phyloP scores from a whole-genome alignment of 2,797 vertebrate species.

The Todus mexicanus region DNA sequence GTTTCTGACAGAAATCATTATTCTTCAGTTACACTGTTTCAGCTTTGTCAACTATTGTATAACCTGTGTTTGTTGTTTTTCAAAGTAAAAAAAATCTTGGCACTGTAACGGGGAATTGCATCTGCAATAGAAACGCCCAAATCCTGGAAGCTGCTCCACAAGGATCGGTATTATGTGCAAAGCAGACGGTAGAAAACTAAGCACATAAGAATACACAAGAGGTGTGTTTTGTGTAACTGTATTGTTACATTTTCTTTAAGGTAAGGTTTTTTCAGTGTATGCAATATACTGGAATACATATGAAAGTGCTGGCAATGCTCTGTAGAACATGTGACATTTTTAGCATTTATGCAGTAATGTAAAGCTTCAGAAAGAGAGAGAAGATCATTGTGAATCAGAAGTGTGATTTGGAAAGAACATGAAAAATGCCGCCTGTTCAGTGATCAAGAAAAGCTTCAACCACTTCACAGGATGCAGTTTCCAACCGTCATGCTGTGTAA shows the following conservation, averaged over 20 bases:
- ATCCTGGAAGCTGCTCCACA: conserved; percentile 7
- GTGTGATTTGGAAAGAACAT: neutral
- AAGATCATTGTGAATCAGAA: neutral
- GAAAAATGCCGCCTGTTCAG: neutral
- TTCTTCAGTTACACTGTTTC: neutral
- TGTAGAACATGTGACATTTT: neutral
- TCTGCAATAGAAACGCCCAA: conserved; percentile 20
- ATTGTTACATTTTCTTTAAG: neutral
- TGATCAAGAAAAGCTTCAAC: neutral
- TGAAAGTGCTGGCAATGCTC: neutral
- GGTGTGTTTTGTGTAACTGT: neutral
- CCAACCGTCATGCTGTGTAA: neutral
- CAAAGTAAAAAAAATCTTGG: neutral
- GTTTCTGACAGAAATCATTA: neutral
- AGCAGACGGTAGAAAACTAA: conserved; percentile 31
- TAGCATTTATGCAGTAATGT: neutral
- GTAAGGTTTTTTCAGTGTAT: neutral
- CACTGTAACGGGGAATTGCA: neutral
- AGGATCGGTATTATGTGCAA: neutral
- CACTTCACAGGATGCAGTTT: neutral
- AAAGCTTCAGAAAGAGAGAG: neutral
- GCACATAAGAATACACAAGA: neutral
- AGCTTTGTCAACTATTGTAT: neutral
- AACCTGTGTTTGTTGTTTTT: neutral
- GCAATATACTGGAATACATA: neutral